These are phyloP conservation scores for Theretra japonica DNA, from an alignment of 2,888 invertebrate species.

Conservation along the genomic window DNA sequence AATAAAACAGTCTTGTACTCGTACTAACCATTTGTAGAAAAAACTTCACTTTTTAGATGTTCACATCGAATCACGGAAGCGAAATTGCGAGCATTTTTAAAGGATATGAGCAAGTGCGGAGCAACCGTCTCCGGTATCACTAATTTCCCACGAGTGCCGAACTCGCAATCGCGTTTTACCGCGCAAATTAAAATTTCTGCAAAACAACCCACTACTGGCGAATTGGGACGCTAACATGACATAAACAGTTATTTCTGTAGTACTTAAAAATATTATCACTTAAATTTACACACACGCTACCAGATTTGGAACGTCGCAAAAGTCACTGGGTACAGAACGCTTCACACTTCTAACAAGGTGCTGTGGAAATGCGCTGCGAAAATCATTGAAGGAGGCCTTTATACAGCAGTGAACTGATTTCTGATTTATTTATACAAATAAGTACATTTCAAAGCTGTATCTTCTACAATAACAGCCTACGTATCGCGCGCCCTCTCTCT, in stretches of 20 bases:
- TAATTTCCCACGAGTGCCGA: conserved; percentile 39
- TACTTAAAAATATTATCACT: background rate
- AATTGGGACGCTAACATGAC: background rate
- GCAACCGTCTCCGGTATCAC: background rate
- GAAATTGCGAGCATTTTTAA: conserved; percentile 5
- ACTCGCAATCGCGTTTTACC: background rate
- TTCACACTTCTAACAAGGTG: too few relatives aligned
- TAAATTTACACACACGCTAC: background rate
- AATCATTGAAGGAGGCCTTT: background rate
- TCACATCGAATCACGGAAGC: background rate
- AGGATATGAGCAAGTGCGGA: background rate
- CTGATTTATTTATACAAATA: background rate
- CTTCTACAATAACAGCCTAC: background rate
- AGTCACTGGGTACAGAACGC: too few relatives aligned
- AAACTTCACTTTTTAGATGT: background rate
- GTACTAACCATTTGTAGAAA: background rate
- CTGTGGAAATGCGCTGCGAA: too few relatives aligned
- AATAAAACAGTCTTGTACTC: too few relatives aligned
- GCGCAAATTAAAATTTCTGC: conserved; percentile 17
- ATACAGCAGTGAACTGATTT: too few relatives aligned
- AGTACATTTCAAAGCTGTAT: background rate
- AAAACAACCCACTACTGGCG: background rate
- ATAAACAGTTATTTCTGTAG: background rate
- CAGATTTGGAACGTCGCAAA: too few relatives aligned
- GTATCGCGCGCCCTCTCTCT: too few relatives aligned